phyloP scores from a whole-genome alignment of 1,140 invertebrate species.

The Sarcophaga peregrina region DNA sequence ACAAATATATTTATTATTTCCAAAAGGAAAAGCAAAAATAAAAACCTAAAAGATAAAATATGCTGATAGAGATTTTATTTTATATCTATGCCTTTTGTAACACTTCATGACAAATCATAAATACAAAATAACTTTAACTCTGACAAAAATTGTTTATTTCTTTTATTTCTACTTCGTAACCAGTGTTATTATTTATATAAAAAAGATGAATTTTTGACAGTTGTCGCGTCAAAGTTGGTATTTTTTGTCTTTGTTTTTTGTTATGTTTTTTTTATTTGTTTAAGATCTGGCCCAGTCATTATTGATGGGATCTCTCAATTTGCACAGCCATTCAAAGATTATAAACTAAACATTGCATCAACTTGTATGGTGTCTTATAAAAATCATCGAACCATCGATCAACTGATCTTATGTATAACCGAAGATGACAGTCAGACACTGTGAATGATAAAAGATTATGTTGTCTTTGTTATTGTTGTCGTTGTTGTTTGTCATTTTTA shows the following conservation, averaged over 20 bases:
- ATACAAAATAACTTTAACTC: background rate
- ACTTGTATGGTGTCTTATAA: slow-evolving; percentile 13
- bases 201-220: slow-evolving; percentile 11
- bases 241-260: background rate
- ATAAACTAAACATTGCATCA: slow-evolving; percentile 9
- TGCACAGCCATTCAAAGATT: slow-evolving; percentile 22
- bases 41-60: background rate
- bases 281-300: slow-evolving; percentile 27
- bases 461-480: background rate
- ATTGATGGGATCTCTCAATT: slow-evolving; percentile 39
- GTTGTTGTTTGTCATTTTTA: slow-evolving; percentile 30
- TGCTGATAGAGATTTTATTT: slow-evolving; percentile 2
- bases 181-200: background rate
- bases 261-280: background rate
- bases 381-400: slow-evolving; percentile 32
- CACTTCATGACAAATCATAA: slow-evolving; percentile 37
- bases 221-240: slow-evolving; percentile 22
- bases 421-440: slow-evolving; percentile 32
- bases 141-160: slow-evolving; percentile 23
- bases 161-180: background rate
- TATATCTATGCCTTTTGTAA: background rate
- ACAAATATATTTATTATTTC: no score
- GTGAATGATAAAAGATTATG: slow-evolving; percentile 29
- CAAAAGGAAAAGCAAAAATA: no score
- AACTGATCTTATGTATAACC: slow-evolving; percentile 34